These are phyloP conservation scores for Blastobasis lacticolella DNA, from an alignment of 2,888 invertebrate genomes.

Conservation along the genomic window DNA sequence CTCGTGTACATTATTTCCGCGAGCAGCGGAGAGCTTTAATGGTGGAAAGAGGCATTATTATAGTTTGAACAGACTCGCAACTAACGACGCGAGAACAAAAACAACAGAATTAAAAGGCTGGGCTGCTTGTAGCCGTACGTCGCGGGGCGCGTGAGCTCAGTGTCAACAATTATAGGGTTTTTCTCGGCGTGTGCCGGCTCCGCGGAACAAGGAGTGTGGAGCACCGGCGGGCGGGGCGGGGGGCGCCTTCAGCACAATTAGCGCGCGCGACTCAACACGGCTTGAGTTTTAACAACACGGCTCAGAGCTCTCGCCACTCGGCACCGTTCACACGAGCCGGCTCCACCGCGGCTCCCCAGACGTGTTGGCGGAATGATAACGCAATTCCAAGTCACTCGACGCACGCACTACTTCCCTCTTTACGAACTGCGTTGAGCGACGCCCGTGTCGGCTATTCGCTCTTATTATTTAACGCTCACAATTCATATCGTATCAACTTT, in stretches of 20 bases:
- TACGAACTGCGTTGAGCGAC: slow-evolving; percentile 3
- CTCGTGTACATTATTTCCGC: background rate
- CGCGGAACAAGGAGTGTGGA: slow-evolving; percentile 54
- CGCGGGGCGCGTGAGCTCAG: slow-evolving; percentile 40
- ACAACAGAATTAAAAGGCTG: slow-evolving; percentile 25
- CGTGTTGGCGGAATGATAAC: slow-evolving; percentile 37
- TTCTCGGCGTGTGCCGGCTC: slow-evolving; percentile 28
- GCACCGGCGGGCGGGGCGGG: slow-evolving; percentile 27
- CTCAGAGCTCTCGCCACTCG: slow-evolving; percentile 58
- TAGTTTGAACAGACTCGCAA: slow-evolving; percentile 13
- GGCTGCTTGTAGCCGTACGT: slow-evolving; percentile 21
- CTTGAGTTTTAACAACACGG: slow-evolving; percentile 71
- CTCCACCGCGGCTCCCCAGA: slow-evolving; percentile 35
- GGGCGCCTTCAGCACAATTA: slow-evolving; percentile 57
- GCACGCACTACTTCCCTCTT: slow-evolving; percentile 8
- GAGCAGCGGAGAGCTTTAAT: background rate
- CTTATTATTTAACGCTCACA: too few relatives aligned
- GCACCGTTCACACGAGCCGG: slow-evolving; percentile 61
- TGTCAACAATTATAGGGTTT: slow-evolving; percentile 61
- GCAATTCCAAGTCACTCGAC: slow-evolving; percentile 18
- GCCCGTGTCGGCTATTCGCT: too few relatives aligned
- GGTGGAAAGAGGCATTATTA: slow-evolving; percentile 3
- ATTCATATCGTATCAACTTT: too few relatives aligned
- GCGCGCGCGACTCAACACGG: slow-evolving; percentile 67
- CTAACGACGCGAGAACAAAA: slow-evolving; percentile 25